Evolutionary conservation across 35 echinoderm and acorn worm species (phyloP).

Genomic region (Diadema setosum): DNA sequence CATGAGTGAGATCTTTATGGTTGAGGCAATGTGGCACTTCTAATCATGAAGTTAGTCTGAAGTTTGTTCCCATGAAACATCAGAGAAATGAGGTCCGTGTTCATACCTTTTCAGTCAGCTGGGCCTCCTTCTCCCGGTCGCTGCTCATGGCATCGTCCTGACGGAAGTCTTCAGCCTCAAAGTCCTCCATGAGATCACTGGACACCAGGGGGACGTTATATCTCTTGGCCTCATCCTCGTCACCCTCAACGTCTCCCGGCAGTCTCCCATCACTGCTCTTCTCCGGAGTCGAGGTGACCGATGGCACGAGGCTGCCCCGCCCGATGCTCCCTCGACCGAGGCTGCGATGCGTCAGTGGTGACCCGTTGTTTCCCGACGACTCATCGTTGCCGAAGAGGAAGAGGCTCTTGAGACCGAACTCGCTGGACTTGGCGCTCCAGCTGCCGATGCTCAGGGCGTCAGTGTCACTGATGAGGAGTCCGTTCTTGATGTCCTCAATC

Average conservation of each 20-base stretch:
- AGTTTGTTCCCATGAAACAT: not conserved
- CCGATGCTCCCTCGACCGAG: not conserved
- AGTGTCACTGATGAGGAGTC: not conserved
- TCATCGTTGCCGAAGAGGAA: not conserved
- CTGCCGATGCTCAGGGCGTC: slow-evolving; percentile 11
- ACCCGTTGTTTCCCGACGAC: not conserved
- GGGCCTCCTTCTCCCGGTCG: slow-evolving; percentile 37
- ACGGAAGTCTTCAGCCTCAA: slow-evolving; percentile 42
- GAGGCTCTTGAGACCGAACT: slow-evolving; percentile 9
- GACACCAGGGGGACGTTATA: slow-evolving; percentile 45
- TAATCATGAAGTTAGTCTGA: too few species aligned
- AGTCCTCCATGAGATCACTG: slow-evolving; percentile 57
- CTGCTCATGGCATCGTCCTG: slow-evolving; percentile 34
- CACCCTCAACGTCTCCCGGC: not conserved
- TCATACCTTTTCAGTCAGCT: slow-evolving; percentile 53
- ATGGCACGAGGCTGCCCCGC: not conserved
- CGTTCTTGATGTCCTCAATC: slow-evolving; percentile 52
- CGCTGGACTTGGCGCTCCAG: not conserved
- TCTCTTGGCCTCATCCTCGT: not conserved
- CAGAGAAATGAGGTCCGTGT: too few species aligned
- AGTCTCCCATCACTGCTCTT: not conserved
- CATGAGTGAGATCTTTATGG: too few species aligned
- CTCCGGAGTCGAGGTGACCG: not conserved
- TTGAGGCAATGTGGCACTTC: too few species aligned
- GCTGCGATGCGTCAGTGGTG: not conserved